Conservation (phyloP, 2,888 invertebrate genomes). For the Drepanosiphum platanoidis region DNA sequence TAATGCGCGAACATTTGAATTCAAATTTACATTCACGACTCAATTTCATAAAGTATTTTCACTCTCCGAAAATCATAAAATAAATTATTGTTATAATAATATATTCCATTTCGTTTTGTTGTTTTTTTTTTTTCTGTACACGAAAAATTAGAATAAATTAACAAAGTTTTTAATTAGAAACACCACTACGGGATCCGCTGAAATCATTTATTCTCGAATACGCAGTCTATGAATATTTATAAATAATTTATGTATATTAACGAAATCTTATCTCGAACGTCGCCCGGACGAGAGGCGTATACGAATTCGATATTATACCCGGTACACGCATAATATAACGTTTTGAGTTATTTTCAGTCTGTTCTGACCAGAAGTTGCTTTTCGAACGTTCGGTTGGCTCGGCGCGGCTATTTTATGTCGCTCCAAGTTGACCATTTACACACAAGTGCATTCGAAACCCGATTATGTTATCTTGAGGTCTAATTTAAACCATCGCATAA, state of each 20-base stretch:
- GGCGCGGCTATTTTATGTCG: background rate
- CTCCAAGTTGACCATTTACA: background rate
- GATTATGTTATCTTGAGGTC: slow-evolving; percentile 24
- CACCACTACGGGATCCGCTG: background rate
- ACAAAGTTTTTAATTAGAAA: background rate
- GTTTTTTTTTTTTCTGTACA: too few species aligned
- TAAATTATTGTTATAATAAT: too few species aligned
- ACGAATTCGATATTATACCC: too few species aligned
- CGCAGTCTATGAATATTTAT: background rate
- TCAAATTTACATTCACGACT: too few species aligned
- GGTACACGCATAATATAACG: too few species aligned
- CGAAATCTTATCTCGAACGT: background rate
- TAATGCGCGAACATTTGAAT: too few species aligned
- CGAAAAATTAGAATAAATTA: too few species aligned
- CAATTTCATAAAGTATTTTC: too few species aligned
- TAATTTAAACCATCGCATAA: slow-evolving; percentile 20
- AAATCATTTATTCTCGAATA: background rate
- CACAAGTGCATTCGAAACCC: slow-evolving; percentile 3
- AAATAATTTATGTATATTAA: background rate
- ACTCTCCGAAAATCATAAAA: too few species aligned
- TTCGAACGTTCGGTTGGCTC: background rate
- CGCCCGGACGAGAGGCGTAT: background rate
- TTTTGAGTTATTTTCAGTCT: too few species aligned
- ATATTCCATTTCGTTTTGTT: too few species aligned
- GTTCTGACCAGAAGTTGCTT: too few species aligned